phyloP scores from a whole-genome alignment of 2,797 vertebrate species.

The Acanthis flammea region DNA sequence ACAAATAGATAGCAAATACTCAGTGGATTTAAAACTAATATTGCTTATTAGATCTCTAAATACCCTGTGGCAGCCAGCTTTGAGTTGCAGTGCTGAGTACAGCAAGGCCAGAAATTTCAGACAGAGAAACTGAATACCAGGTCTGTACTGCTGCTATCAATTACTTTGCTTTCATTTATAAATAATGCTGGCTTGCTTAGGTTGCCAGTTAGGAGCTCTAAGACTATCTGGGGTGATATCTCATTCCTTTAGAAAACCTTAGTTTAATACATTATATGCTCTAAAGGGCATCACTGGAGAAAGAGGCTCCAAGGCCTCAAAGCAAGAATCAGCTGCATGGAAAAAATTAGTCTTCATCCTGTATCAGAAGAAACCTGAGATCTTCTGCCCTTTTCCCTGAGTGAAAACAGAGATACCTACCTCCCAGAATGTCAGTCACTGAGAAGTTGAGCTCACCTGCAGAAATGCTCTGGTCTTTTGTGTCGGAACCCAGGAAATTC shows the following conservation, averaged over 20 bases:
- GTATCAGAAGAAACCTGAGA: not conserved
- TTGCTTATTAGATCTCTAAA: not conserved
- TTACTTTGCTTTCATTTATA: conserved; percentile 50
- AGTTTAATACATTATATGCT: not conserved
- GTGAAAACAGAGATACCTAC: not conserved
- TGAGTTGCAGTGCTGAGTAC: not conserved
- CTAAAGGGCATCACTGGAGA: not conserved
- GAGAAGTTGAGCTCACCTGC: not conserved
- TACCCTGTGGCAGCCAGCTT: not conserved
- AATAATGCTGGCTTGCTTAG: conserved; percentile 16
- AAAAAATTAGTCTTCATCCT: not conserved
- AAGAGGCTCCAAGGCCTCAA: not conserved
- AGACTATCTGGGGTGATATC: not conserved
- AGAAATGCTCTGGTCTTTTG: not conserved
- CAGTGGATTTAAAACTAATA: not conserved
- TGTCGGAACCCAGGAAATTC: too few species aligned
- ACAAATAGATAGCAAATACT: not conserved
- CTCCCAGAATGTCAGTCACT: not conserved
- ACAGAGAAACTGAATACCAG: not conserved
- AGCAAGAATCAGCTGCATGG: not conserved
- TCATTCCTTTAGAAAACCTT: not conserved
- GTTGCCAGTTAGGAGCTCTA: not conserved
- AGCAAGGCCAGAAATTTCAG: not conserved
- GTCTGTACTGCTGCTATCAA: not conserved
- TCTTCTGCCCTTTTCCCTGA: not conserved